Evolutionary conservation across 2,888 invertebrate genomes (phyloP), one percentile per base, ranked within the genome.

Genomic region (Biston betularia): DNA sequence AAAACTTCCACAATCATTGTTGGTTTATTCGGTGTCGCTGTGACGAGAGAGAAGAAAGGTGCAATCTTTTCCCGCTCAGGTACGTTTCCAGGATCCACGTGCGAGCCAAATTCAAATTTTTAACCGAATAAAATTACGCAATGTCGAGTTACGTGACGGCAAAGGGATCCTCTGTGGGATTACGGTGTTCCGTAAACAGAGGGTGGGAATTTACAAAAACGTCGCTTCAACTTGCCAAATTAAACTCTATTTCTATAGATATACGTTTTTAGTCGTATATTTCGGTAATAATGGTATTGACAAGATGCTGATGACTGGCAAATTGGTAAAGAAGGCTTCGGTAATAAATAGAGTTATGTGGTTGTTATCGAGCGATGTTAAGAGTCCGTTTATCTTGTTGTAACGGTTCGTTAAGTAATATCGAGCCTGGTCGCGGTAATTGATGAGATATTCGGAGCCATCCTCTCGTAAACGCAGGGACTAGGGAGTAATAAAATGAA

Each of bases 251-350:
- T 71, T 76, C 75, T 54, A 66, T 55, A 70, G 40, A n/a, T 67
- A 61, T 55, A 34, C 38, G 42, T 52, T 24, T 49, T 33, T 64
- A 34, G n/a, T n/a, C n/a, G n/a, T n/a, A 54, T 42, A 8, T 34
- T 63, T 24, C 35, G 69, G 78, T 77, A 79, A 79, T 75, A 75
- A 72, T 74, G 73, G 71, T 87, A 85, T 85, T 86, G 87, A 84
- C 83, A 83, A 85, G 79, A 75, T 85, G 86, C 83, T 87, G 89
- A 89, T 88, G 88, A 88, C 86, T 85, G 75, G 85, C 81, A 78
- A 83, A 86, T 87, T 80, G 78, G 77, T 76, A 73, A 77, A 81
- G 78, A 79, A 76, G 75, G 75, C 76, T 78, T 79, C 79, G 75
- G 80, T 84, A 79, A 80, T 80, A 80, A 82, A 81, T 81, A 71